Percentiles rank a stretch among this genome's conserved stretches.
Conservation (phyloP, 1,140 invertebrate species). For the Apis dorsata region DNA sequence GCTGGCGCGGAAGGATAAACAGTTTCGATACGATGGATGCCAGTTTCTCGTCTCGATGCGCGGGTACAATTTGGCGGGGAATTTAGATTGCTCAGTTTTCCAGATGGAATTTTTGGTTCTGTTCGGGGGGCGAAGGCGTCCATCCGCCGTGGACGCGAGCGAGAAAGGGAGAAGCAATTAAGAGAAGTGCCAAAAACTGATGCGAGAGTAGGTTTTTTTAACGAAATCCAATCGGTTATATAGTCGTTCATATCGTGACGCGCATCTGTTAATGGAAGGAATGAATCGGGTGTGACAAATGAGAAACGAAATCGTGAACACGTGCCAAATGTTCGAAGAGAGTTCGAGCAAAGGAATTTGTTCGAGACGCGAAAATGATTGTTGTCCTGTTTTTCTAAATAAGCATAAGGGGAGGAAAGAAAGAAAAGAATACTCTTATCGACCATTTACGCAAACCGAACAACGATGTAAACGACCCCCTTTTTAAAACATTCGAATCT, state of each 20-base stretch:
- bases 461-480: conserved; percentile 70
- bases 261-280: background rate
- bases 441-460: conserved; percentile 53
- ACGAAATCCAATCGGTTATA: background rate
- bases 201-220: background rate
- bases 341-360: background rate
- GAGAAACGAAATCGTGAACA: background rate
- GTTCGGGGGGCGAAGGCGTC: too few species aligned
- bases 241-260: background rate
- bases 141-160: too few species aligned
- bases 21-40: too few species aligned
- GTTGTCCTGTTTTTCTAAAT: too few species aligned
- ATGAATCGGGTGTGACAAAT: background rate
- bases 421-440: background rate
- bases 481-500: conserved; percentile 65
- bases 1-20: background rate
- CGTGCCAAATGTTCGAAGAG: conserved; percentile 23
- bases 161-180: background rate
- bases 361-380: too few species aligned
- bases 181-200: conserved; percentile 57
- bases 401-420: too few species aligned
- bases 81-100: background rate
- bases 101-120: background rate
- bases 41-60: background rate
- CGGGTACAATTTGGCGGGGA: background rate